Conservation (phyloP, 2,888 invertebrate species). For the Pachliopta kotzebuea region DNA sequence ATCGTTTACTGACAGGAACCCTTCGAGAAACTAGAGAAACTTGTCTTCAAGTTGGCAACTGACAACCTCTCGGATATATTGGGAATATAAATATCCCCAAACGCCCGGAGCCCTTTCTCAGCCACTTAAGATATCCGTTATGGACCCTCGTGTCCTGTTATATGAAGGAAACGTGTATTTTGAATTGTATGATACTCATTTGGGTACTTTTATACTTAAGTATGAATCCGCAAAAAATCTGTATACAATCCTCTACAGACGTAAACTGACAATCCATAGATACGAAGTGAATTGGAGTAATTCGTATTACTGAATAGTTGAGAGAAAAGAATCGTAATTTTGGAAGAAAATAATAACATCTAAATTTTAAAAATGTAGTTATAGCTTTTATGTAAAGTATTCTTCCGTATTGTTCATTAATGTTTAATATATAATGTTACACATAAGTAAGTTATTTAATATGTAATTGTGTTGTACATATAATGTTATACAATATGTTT, state of each 20-base stretch:
- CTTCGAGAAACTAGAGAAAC: conserved; percentile 47
- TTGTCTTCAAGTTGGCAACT: conserved; percentile 52
- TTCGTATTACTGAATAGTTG: too few species aligned
- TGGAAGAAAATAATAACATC: too few species aligned
- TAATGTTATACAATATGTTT: too few species aligned
- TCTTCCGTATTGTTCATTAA: too few species aligned
- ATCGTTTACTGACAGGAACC: conserved; percentile 34
- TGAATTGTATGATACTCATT: conserved; percentile 32
- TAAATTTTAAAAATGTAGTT: too few species aligned
- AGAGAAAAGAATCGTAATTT: too few species aligned
- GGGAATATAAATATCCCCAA: conserved; percentile 71
- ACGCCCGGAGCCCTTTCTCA: conserved; percentile 61
- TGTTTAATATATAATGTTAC: too few species aligned
- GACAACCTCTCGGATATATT: conserved; percentile 65
- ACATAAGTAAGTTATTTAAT: too few species aligned
- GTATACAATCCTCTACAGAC: background rate
- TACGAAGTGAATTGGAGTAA: too few species aligned
- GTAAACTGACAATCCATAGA: background rate
- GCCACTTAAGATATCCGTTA: conserved; percentile 71
- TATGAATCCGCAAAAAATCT: background rate
- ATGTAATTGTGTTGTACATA: too few species aligned
- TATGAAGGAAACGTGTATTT: conserved; percentile 42
- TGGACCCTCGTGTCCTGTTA: conserved; percentile 50
- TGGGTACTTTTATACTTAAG: conserved; percentile 27
- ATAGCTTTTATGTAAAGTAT: too few species aligned